Evolutionary conservation across 2,888 invertebrate genomes (phyloP), one percentile per base, ranked within the genome.

Genomic region (Stenolophus ochropezus): DNA sequence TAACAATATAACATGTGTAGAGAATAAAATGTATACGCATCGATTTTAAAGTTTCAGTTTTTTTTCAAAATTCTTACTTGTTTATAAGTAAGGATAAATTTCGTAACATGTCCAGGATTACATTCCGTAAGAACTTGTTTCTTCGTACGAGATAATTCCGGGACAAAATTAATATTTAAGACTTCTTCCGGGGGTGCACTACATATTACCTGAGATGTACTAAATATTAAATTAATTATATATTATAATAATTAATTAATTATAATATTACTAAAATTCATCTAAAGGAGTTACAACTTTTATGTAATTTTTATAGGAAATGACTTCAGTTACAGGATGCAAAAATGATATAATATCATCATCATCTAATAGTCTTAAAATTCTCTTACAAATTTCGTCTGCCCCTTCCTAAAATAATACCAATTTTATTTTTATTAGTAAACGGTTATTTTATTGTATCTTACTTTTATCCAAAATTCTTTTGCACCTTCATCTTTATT

Each of bases 71-170:
- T n/a, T n/a, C n/a, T n/a, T 84, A 85, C 85, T 84, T 83, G 83
- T 58, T 83, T 73, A 65, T 87, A 87, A 8, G 86, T 86, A 0
- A 84, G 85, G 16, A 86, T 82, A 79, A 87, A 87, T 81, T 86
- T 85, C 2, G 84, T 84, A 16, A 86, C 80, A 6, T 76, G 80
- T 56, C 85, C 86, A 14, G 5, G n/a, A 5, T 74, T 14, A 18
- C 84, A 47, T 69, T 79, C 82, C 33, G 79, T 27, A 5, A 85
- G 81, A 14, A 84, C 73, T 5, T 77, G 51, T 4, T 21, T 42
- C 71, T 83, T 85, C 2, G 47, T 75, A 20, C 79, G 27, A 2
- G 82, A 80, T 21, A 87, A 78, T 2, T 84, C 82, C 11, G 87
- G 87, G 0, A 74, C 56, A 53, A 87, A 87, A 20, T 81, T 76